Evolutionary conservation across 2,113 vertebrate genomes (phyloP).

Genomic region (Haplotaxodon microlepis): DNA sequence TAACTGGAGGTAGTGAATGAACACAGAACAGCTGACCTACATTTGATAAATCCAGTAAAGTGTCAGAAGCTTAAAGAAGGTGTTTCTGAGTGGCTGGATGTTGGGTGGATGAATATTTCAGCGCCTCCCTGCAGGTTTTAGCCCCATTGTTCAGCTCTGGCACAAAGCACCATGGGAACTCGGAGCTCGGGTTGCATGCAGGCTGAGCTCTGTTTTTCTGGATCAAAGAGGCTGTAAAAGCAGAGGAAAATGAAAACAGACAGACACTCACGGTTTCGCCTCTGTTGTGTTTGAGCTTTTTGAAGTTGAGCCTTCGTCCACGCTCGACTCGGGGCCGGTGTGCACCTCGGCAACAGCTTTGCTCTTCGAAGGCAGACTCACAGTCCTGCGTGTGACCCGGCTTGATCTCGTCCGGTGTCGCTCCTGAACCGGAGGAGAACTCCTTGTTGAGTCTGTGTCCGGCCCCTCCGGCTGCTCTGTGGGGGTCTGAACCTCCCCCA

Average conservation of each 20-base stretch:
- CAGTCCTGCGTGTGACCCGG: conserved; percentile 51
- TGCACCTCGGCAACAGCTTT: conserved; percentile 42
- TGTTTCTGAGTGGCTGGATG: neutral
- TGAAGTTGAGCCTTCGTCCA: neutral
- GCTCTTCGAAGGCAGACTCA: conserved; percentile 55
- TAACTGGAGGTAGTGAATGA: neutral
- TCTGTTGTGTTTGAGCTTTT: conserved; percentile 10
- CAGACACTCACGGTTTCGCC: conserved; percentile 58
- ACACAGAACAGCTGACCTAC: neutral
- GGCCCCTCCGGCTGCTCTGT: conserved; percentile 8
- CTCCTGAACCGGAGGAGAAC: neutral
- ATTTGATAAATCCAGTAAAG: neutral
- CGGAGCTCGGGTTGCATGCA: conserved; percentile 53
- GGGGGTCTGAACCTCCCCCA: conserved; percentile 17
- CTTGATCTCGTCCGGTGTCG: neutral
- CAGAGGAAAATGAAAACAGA: conserved; percentile 4
- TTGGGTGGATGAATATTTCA: conserved; percentile 48
- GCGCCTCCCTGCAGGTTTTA: neutral
- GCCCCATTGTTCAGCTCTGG: conserved; percentile 34
- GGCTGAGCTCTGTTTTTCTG: neutral
- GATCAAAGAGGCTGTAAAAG: conserved; percentile 26
- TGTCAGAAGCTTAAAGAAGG: neutral
- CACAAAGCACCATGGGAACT: conserved; percentile 52
- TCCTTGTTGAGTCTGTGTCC: neutral
- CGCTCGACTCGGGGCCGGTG: conserved; percentile 12